phyloP scores from a whole-genome alignment of 2,797 vertebrate species.

The Zalophus californianus region DNA sequence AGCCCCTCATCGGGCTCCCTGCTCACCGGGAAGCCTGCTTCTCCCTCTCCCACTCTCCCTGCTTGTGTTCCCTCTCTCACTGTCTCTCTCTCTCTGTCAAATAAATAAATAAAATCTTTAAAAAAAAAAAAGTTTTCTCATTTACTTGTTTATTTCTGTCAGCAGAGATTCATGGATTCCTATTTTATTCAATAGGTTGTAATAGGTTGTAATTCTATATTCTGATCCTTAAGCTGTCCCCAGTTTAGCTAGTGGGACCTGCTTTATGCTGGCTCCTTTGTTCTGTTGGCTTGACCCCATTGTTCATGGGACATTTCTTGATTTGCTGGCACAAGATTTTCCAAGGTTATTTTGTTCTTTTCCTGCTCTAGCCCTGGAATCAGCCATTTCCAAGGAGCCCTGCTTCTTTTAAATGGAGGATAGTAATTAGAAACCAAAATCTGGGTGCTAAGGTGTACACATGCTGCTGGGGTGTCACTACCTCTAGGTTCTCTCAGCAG shows the following conservation, averaged over 20 bases:
- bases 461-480: background rate
- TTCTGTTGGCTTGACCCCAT: background rate
- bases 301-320: background rate
- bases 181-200: slow-evolving; percentile 19
- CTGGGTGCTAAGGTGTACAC: background rate
- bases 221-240: background rate
- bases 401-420: slow-evolving; percentile 6
- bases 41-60: no score
- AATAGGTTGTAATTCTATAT: background rate
- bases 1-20: no score
- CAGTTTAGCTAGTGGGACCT: background rate
- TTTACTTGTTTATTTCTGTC: slow-evolving; percentile 9
- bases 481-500: background rate
- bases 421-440: slow-evolving; percentile 29
- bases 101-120: no score
- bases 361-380: background rate
- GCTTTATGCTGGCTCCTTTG: background rate
- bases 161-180: background rate
- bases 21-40: no score
- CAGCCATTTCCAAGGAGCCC: background rate
- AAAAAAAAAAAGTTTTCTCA: background rate
- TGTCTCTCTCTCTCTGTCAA: no score
- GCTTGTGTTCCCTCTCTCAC: no score
- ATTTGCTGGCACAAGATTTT: slow-evolving; percentile 2
- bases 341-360: background rate